Evolutionary conservation across 2,113 vertebrate genomes (phyloP), one percentile per base, ranked within the genome.

Genomic region (Trachemys scripta): DNA sequence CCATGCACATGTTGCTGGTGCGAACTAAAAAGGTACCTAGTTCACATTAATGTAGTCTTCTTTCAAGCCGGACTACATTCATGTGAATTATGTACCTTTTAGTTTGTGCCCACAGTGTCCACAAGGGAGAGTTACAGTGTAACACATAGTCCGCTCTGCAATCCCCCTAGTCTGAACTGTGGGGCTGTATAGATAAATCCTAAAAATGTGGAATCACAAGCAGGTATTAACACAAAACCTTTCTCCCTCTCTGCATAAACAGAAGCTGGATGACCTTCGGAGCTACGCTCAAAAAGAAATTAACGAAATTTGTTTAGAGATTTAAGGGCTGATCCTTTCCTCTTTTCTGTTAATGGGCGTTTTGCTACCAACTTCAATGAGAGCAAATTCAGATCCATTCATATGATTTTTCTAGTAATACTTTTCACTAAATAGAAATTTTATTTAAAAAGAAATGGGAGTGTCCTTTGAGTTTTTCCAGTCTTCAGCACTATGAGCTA

Each of bases 401-500:
- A 27, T 62, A 90, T 49, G 59, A 96, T 93, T 95, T 75, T 92
- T 92, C 76, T 91, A 92, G 89, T 31, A 82, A 75, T 56, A 72
- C 76, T 94, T 75, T 87, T 53, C 53, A 91, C 78, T 42, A 51
- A 97, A 94, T 84, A 11, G 45, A 88, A 85, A 89, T 85, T 42
- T 90, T 88, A 91, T 80, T 95, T 87, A 88, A 83, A 94, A 96
- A 65, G 54, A 88, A 50, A 54, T 85, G 92, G 78, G 51, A 83
- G 42, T 85, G 50, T 91, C 51, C 90, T 94, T 87, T 88, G 4
- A 57, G 47, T 51, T 89, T 94, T 49, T 78, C 20, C 47, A 84
- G 82, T 69, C 89, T 90, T 95, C 86, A 85, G 79, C 47, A 51
- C 11, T 38, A 78, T 10, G 31, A 50, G 89, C 78, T 81, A 93